Evolutionary conservation across 2,797 vertebrate genomes (phyloP).

Genomic region (Amblyopsis hoosieri): DNA sequence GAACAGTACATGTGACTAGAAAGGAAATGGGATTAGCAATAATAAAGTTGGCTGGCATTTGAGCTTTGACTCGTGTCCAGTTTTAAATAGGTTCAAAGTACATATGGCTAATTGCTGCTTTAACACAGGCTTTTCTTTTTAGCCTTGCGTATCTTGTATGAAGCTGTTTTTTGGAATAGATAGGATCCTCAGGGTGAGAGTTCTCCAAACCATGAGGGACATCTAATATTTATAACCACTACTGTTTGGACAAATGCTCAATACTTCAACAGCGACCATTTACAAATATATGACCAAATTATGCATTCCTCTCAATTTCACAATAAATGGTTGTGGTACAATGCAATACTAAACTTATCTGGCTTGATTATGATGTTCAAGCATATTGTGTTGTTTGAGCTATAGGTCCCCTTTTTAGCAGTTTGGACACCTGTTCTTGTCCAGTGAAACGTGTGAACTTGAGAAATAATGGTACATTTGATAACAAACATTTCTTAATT

Average conservation of each 20-base stretch:
- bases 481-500: constrained; percentile 41
- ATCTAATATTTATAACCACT: constrained; percentile 52
- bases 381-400: constrained; percentile 4
- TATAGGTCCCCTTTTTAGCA: constrained; percentile 47
- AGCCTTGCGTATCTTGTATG: constrained; percentile 15
- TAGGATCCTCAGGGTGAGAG: constrained; percentile 67
- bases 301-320: constrained; percentile 13
- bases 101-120: constrained; percentile 31
- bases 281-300: constrained; percentile 1
- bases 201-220: constrained; percentile 59
- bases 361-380: not conserved
- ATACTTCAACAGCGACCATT: constrained; percentile 10
- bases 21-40: constrained; percentile 67
- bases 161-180: constrained; percentile 41
- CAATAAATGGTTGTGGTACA: constrained; percentile 17
- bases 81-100: constrained; percentile 48
- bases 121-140: constrained; percentile 54
- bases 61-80: constrained; percentile 37
- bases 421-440: constrained; percentile 51
- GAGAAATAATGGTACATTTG: constrained; percentile 60
- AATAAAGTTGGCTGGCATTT: constrained; percentile 48
- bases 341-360: constrained; percentile 7
- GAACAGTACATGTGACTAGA: constrained; percentile 45
- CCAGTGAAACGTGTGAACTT: constrained; percentile 11
- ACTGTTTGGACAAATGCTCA: constrained; percentile 33